Percentiles rank a stretch among this genome's conserved stretches.
Conservation (phyloP, 2,113 vertebrate genomes). For the Pseudorhombus dupliciocellatus region DNA sequence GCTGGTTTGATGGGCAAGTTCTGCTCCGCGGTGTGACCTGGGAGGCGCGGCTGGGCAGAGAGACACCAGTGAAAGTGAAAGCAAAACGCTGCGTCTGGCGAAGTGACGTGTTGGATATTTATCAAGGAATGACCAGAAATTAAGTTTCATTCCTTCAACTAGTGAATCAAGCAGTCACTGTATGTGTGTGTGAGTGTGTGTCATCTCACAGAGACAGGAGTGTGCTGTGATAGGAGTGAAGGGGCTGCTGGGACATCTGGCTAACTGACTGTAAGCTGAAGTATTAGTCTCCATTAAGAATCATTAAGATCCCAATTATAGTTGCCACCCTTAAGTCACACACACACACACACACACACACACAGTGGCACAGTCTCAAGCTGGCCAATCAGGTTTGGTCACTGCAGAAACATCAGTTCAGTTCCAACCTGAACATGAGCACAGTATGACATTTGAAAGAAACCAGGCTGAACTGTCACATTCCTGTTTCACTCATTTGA, state of each 20-base stretch:
- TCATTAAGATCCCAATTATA: slow-evolving; percentile 72
- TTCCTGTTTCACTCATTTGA: background rate
- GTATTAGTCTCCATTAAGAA: slow-evolving; percentile 69
- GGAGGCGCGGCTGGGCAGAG: background rate
- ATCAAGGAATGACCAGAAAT: background rate
- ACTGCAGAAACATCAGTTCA: background rate
- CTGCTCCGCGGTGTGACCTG: background rate
- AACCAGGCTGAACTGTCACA: background rate
- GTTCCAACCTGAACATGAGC: too few species aligned
- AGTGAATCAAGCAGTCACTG: background rate
- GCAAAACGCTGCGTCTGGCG: background rate
- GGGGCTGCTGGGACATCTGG: slow-evolving; percentile 63
- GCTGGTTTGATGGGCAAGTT: background rate
- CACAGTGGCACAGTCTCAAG: slow-evolving; percentile 16
- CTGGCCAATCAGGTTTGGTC: slow-evolving; percentile 7
- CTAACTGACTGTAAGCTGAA: slow-evolving; percentile 66
- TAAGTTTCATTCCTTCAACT: background rate
- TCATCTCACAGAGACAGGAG: slow-evolving; percentile 61
- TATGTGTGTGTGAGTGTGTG: slow-evolving; percentile 26
- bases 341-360: slow-evolving; percentile 20
- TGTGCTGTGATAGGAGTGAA: slow-evolving; percentile 46
- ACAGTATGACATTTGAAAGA: background rate
- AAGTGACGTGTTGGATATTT: background rate
- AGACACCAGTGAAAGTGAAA: background rate
- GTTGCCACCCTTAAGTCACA: slow-evolving; percentile 49